These are phyloP conservation scores for Armadillidium nasatum DNA, from an alignment of 1,140 invertebrate species.

Conservation along the genomic window DNA sequence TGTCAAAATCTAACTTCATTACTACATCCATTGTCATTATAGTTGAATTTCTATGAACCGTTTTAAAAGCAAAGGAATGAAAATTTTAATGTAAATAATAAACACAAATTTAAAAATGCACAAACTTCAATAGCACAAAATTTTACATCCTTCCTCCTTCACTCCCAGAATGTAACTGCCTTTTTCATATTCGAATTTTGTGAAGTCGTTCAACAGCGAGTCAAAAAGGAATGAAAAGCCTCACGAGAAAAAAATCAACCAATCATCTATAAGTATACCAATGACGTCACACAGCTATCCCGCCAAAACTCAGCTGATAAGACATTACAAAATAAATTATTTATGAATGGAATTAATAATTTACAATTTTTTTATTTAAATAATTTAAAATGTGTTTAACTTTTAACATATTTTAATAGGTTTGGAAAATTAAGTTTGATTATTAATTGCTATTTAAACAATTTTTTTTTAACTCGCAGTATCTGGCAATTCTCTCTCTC, in stretches of 20 bases:
- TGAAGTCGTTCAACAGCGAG: not conserved
- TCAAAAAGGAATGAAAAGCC: conserved; percentile 4
- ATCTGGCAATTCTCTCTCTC: no score
- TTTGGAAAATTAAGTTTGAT: no score
- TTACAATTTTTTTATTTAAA: no score
- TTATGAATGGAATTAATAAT: no score
- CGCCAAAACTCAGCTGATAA: conserved; percentile 1
- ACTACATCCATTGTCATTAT: conserved; percentile 1
- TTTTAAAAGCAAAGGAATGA: not conserved
- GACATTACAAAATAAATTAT: no score
- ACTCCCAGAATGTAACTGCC: not conserved
- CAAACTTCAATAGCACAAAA: not conserved
- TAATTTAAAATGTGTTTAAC: no score
- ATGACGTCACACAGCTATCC: not conserved
- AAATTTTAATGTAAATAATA: not conserved
- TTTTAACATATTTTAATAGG: no score
- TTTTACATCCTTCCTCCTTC: not conserved
- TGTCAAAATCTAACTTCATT: not conserved
- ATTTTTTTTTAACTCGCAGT: no score
- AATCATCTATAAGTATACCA: not conserved
- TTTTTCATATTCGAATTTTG: not conserved
- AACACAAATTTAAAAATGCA: not conserved
- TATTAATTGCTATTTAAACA: no score
- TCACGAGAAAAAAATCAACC: not conserved
- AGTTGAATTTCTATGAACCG: not conserved